Evolutionary conservation across 2,113 vertebrate species (phyloP), one percentile per base, ranked within the genome.

Genomic region (Mustela lutreola): DNA sequence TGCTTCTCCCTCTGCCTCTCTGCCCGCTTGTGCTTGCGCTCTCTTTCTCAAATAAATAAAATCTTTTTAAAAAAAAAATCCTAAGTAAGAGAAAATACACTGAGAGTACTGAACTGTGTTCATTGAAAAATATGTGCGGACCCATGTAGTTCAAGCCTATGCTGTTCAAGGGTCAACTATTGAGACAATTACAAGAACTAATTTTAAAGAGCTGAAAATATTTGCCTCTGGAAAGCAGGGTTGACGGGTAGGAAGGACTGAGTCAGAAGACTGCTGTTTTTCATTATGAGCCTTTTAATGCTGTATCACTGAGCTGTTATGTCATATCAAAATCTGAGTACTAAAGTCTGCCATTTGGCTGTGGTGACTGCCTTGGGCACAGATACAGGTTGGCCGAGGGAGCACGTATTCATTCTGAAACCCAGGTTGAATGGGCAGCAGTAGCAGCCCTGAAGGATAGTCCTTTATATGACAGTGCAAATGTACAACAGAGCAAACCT

Each of bases 121-220:
- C 75, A 9, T 16, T 16, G 15, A 42, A 78, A 76, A 78, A 33
- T 67, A 33, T 33, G 63, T 67, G 31, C 1, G 14, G 31, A 67
- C 42, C 14, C 24, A 48, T 7, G 42, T 42, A 31, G 26, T 78
- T 78, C 42, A 78, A 31, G 75, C 42, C 26, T 42, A 48, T 48
- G 75, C 15, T 48, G 73, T 45, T 45, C 39, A 15, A 45, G 24
- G 73, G 39, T 26, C 73, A 45, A 15, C 24, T 24, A 10, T 31
- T 28, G 79, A 86, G 22, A 4, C 33, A 76, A 78, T 56, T 39
- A 75, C 10, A 53, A 73, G 78, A 81, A 89, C 71, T 39, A 28
- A 48, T 50, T 58, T 39, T 60, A 60, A 95, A 85, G 28, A 33
- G 26, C 3, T 80, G 56, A 91, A 93, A 88, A 48, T 70, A 36